Conservation (phyloP, 2,797 vertebrate species). For the Sebastes cheni region DNA sequence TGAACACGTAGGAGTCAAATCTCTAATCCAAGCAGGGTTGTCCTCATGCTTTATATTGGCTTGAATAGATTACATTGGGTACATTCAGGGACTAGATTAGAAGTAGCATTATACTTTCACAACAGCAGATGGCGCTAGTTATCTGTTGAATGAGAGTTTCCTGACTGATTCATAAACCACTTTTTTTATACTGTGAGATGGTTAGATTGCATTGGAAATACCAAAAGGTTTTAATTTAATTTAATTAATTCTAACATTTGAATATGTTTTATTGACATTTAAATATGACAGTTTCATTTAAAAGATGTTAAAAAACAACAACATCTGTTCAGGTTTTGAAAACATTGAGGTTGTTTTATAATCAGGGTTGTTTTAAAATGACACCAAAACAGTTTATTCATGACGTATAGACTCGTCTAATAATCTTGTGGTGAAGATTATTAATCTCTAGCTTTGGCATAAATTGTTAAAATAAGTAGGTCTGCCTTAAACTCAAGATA, state of each 20-base stretch:
- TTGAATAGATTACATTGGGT: not conserved
- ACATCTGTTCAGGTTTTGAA: not conserved
- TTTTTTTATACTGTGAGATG: not conserved
- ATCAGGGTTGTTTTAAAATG: not conserved
- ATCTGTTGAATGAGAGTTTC: not conserved
- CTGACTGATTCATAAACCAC: not conserved
- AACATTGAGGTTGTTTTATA: not conserved
- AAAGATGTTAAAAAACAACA: not conserved
- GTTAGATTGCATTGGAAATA: not conserved
- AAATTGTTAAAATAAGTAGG: not conserved
- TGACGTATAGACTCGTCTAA: not conserved
- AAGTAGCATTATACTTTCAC: not conserved
- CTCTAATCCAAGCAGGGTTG: not conserved
- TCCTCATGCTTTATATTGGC: not conserved
- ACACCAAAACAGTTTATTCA: not conserved
- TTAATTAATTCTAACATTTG: not conserved
- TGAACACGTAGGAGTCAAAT: not conserved
- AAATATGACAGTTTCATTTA: not conserved
- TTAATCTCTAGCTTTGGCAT: not conserved
- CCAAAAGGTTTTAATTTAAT: not conserved
- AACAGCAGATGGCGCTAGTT: slow-evolving; percentile 64
- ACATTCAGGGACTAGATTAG: not conserved
- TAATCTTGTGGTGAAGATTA: not conserved
- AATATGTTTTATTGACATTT: not conserved
- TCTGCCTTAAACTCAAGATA: not conserved